These are phyloP conservation scores for Branchellion lobata DNA, from an alignment of 2,888 invertebrate genomes.

Conservation along the genomic window DNA sequence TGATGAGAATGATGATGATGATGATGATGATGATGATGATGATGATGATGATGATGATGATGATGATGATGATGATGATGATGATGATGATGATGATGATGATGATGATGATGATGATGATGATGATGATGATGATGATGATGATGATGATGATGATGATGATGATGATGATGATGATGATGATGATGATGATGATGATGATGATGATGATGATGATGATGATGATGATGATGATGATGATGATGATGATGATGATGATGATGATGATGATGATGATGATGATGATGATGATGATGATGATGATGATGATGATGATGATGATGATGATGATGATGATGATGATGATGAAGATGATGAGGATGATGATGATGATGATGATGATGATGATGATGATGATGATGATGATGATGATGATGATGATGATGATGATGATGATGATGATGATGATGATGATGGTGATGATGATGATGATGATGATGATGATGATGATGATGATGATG, in stretches of 20 bases:
- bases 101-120: too few relatives aligned
- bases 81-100: background rate
- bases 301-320: too few relatives aligned
- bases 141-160: slow-evolving; percentile 31
- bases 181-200: slow-evolving; percentile 18
- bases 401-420: background rate
- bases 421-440: background rate
- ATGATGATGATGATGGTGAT: background rate
- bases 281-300: too few relatives aligned
- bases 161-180: background rate
- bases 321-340: too few relatives aligned
- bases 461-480: slow-evolving; percentile 18
- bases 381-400: background rate
- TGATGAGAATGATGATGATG: too few relatives aligned
- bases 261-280: too few relatives aligned
- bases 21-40: too few relatives aligned
- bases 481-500: slow-evolving; percentile 18
- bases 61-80: background rate
- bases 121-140: slow-evolving; percentile 18
- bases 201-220: slow-evolving; percentile 31
- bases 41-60: too few relatives aligned
- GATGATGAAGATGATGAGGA: background rate
- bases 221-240: slow-evolving; percentile 27
- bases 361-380: background rate
- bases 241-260: too few relatives aligned